These are phyloP conservation scores for Heliothis virescens DNA, from an alignment of 1,140 invertebrate genomes.

Conservation along the genomic window DNA sequence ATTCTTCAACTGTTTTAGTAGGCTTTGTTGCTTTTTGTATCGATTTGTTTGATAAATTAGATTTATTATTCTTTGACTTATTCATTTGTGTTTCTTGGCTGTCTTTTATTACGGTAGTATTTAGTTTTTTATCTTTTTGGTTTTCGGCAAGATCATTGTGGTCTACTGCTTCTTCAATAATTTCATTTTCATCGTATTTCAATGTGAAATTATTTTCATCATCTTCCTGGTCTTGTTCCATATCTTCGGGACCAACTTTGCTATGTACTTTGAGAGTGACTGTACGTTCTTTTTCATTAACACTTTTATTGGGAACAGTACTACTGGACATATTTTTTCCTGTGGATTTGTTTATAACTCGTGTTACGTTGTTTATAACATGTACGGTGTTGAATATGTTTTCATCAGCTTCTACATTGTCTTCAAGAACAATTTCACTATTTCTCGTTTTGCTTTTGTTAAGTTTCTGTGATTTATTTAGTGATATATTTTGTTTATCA, in stretches of 20 bases:
- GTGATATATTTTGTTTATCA: background rate
- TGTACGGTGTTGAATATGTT: background rate
- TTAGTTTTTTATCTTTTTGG: background rate
- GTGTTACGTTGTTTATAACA: conserved; percentile 8
- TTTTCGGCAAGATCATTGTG: background rate
- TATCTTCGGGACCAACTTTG: background rate
- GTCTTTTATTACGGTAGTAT: background rate
- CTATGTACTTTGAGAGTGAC: conserved; percentile 18
- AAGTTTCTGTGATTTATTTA: conserved; percentile 2
- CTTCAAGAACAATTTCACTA: background rate
- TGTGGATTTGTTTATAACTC: conserved; percentile 7
- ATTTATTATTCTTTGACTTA: conserved; percentile 16
- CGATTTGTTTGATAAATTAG: background rate
- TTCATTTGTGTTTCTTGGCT: background rate
- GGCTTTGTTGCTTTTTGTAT: background rate
- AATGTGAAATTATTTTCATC: conserved; percentile 31
- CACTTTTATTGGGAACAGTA: background rate
- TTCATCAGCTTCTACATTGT: background rate
- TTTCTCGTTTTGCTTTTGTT: conserved; percentile 11
- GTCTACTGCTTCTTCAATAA: background rate
- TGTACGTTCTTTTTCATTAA: conserved; percentile 14
- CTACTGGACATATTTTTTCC: background rate
- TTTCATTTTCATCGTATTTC: conserved; percentile 32
- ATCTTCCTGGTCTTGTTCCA: conserved; percentile 2
- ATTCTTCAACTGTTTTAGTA: conserved; percentile 25